These are phyloP conservation scores for Cyphomyrmex costatus DNA, from an alignment of 1,140 invertebrate species.

Conservation along the genomic window DNA sequence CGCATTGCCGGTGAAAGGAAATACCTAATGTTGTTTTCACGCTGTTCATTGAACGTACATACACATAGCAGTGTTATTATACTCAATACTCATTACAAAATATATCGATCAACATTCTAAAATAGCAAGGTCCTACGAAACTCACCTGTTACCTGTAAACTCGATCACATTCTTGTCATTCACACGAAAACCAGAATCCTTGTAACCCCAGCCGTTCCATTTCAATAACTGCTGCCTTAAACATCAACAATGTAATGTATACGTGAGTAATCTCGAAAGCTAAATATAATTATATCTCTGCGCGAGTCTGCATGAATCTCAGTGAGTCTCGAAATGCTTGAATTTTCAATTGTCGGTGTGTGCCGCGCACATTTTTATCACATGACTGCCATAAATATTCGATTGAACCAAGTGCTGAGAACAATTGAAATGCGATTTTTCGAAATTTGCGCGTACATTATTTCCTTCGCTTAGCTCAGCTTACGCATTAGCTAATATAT, in stretches of 20 bases:
- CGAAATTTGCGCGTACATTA: neutral
- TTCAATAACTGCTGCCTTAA: constrained; percentile 94
- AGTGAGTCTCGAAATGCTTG: neutral
- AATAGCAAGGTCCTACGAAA: constrained; percentile 1
- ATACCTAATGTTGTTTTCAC: too few relatives aligned
- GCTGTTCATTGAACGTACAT: neutral
- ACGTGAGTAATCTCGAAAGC: neutral
- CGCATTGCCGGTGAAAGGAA: too few relatives aligned
- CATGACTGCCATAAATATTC: constrained; percentile 52
- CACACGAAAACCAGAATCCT: constrained; percentile 94
- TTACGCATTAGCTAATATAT: too few relatives aligned
- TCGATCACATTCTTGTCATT: constrained; percentile 88
- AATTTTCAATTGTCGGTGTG: neutral
- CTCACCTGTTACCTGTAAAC: constrained; percentile 93
- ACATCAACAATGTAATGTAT: constrained; percentile 1
- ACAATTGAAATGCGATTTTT: constrained; percentile 1
- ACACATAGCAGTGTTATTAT: too few relatives aligned
- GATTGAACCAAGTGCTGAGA: neutral
- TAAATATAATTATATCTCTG: constrained; percentile 39
- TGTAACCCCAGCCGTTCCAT: constrained; percentile 99
- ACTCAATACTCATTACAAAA: neutral
- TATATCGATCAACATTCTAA: neutral
- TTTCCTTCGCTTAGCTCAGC: neutral
- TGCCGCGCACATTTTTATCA: constrained; percentile 51
- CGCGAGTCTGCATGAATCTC: too few relatives aligned